Conservation (phyloP, 2,797 vertebrate species). For the Eurystomus glaucurus region DNA sequence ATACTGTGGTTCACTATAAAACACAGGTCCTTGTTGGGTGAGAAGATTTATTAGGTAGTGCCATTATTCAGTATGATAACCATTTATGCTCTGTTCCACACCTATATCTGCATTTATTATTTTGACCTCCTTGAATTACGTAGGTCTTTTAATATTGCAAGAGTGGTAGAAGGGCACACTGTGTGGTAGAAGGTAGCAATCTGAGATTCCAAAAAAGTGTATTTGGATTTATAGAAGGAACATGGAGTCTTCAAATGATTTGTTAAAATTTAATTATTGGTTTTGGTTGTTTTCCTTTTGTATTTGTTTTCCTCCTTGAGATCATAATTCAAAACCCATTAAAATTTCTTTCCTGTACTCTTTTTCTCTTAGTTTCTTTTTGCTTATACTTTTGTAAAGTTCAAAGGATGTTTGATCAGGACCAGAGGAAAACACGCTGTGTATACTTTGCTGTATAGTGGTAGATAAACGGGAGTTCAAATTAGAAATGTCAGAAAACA, state of each 20-base stretch:
- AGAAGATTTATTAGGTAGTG: background rate
- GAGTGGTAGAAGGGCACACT: background rate
- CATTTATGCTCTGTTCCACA: background rate
- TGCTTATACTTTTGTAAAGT: background rate
- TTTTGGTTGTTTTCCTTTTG: background rate
- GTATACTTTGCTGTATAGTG: background rate
- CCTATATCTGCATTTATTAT: background rate
- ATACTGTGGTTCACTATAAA: background rate
- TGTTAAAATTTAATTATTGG: background rate
- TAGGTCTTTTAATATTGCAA: background rate
- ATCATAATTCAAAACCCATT: background rate
- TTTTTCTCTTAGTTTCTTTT: background rate
- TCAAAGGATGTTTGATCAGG: background rate
- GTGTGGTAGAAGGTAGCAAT: background rate
- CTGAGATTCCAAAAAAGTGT: background rate
- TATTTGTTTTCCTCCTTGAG: background rate
- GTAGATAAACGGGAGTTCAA: slow-evolving; percentile 10
- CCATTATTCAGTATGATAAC: background rate
- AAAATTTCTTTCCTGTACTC: background rate
- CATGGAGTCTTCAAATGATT: background rate
- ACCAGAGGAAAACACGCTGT: background rate
- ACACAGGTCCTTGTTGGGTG: background rate
- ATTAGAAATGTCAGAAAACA: background rate
- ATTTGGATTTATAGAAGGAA: background rate
- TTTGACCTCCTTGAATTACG: background rate